These are phyloP conservation scores for Listronotus oregonensis DNA, from an alignment of 1,140 invertebrate species.

Conservation along the genomic window DNA sequence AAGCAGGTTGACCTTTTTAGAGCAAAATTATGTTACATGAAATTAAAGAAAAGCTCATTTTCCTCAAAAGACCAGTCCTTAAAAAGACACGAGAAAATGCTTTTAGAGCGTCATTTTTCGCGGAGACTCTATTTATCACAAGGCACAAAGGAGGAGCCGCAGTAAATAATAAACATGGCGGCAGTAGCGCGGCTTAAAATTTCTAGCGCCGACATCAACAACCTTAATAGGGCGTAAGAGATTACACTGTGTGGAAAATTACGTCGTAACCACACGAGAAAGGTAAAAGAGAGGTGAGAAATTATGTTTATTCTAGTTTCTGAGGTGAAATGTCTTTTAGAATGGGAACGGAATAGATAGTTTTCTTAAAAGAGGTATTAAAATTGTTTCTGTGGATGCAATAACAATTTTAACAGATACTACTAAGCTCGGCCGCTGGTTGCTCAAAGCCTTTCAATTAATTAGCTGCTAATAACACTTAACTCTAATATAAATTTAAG, in stretches of 20 bases:
- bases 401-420: no score
- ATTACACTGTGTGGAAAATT: slow-evolving; percentile 32
- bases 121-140: slow-evolving; percentile 26
- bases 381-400: no score
- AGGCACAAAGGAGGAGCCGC: slow-evolving; percentile 12
- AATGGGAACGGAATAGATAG: neutral
- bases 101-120: slow-evolving; percentile 22
- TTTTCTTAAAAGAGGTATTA: neutral
- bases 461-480: no score
- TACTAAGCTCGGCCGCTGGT: no score
- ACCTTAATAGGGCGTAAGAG: slow-evolving; percentile 32
- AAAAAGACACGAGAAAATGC: slow-evolving; percentile 21
- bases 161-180: slow-evolving; percentile 29
- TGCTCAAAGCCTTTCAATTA: no score
- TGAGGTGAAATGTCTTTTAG: neutral
- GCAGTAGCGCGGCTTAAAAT: slow-evolving; percentile 25
- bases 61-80: neutral
- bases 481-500: no score
- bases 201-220: slow-evolving; percentile 29
- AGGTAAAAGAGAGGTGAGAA: slow-evolving; percentile 18
- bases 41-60: neutral
- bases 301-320: slow-evolving; percentile 13
- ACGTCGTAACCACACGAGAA: slow-evolving; percentile 27
- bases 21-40: neutral
- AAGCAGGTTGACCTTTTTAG: no score